phyloP scores from a whole-genome alignment of 2,797 vertebrate genomes.

The Brotula barbata region DNA sequence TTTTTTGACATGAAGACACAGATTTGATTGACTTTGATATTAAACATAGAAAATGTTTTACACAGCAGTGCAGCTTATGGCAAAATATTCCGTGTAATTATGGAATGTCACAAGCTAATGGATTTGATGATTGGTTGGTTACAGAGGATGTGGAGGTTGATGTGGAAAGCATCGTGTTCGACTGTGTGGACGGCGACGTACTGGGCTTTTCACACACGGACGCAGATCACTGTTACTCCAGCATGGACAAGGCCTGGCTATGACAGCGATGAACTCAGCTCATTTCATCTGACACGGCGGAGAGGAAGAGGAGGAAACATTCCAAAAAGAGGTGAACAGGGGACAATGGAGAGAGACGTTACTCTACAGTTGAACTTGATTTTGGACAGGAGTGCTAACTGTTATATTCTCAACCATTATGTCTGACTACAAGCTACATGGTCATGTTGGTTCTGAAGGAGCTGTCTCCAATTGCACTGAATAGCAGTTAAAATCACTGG shows the following conservation, averaged over 20 bases:
- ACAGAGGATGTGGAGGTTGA: slow-evolving; percentile 92
- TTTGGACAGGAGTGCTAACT: slow-evolving; percentile 28
- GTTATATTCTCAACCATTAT: slow-evolving; percentile 24
- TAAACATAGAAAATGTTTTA: too few relatives aligned
- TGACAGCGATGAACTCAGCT: slow-evolving; percentile 68
- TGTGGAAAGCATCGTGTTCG: slow-evolving; percentile 85
- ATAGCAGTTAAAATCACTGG: slow-evolving; percentile 64
- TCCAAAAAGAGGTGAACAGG: slow-evolving; percentile 63
- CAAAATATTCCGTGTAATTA: too few relatives aligned
- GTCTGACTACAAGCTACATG: slow-evolving; percentile 55
- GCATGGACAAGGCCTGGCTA: slow-evolving; percentile 76
- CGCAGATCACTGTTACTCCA: slow-evolving; percentile 93
- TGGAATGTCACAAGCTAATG: slow-evolving; percentile 11
- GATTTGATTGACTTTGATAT: too few relatives aligned
- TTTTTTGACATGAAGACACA: too few relatives aligned
- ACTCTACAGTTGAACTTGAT: slow-evolving; percentile 57
- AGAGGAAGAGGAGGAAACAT: slow-evolving; percentile 59
- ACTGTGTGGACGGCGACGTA: slow-evolving; percentile 79
- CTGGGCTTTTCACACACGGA: slow-evolving; percentile 73
- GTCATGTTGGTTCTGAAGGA: slow-evolving; percentile 38
- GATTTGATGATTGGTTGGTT: slow-evolving; percentile 18
- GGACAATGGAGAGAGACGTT: slow-evolving; percentile 34
- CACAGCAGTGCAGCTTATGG: too few relatives aligned
- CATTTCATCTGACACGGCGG: not conserved
- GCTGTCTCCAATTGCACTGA: slow-evolving; percentile 71